These are phyloP conservation scores for Drosophila maculinotata DNA, from an alignment of 2,888 invertebrate genomes.

Conservation along the genomic window DNA sequence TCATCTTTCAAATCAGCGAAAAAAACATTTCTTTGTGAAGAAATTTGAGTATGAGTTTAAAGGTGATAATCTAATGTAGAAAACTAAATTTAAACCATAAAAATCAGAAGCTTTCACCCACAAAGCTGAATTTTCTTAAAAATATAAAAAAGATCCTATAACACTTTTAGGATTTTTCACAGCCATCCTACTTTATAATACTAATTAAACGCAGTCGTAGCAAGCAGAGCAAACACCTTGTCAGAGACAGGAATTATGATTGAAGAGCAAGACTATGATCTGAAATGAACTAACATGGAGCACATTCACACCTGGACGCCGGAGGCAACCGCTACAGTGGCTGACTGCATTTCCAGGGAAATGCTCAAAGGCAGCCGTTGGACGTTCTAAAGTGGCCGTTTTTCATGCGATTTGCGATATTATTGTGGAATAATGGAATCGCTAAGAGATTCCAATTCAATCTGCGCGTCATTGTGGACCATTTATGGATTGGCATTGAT, in stretches of 20 bases:
- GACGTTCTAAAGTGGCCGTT: conserved; percentile 20
- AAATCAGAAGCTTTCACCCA: no score
- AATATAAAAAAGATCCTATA: no score
- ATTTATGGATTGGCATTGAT: conserved; percentile 82
- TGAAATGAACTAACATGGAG: conserved; percentile 16
- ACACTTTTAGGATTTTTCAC: no score
- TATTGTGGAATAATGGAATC: conserved; percentile 76
- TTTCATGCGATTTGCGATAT: conserved; percentile 61
- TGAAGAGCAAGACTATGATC: neutral
- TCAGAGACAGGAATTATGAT: conserved; percentile 4
- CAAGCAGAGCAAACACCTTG: neutral
- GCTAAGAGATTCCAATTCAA: conserved; percentile 75
- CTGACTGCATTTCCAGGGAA: conserved; percentile 34
- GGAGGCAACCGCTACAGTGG: neutral
- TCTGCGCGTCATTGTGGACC: conserved; percentile 66
- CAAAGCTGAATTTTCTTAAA: no score
- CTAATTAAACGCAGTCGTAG: neutral
- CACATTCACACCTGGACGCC: conserved; percentile 50
- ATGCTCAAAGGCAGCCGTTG: conserved; percentile 25
- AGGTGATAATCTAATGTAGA: no score
- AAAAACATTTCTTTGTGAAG: no score
- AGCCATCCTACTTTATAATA: neutral
- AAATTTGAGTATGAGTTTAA: no score
- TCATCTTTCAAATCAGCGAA: no score
- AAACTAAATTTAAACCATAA: no score